A percentile compares a stretch with the other conserved stretches of the same genome.
These are phyloP conservation scores for Melanotaenia boesemani DNA, from an alignment of 2,797 vertebrate genomes.

Conservation along the genomic window DNA sequence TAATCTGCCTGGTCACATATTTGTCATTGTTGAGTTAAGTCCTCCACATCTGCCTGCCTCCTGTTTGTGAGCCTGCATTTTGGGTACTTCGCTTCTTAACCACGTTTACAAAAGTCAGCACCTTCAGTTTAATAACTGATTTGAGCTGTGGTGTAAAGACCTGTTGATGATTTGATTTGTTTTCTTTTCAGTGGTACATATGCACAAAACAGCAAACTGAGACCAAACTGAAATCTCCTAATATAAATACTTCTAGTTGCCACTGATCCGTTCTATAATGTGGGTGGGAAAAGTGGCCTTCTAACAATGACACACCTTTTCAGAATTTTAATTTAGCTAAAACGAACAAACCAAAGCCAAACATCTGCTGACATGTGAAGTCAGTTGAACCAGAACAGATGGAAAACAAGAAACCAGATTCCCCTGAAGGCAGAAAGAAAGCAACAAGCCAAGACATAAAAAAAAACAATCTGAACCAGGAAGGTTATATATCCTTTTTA, in stretches of 20 bases:
- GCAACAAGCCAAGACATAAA: neutral
- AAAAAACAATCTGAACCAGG: slow-evolving; percentile 6
- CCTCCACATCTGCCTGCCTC: neutral
- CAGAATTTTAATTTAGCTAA: neutral
- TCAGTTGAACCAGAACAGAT: slow-evolving; percentile 9
- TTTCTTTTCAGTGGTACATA: too few species aligned
- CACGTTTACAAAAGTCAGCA: too few species aligned
- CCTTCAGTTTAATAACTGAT: too few species aligned
- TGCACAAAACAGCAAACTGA: too few species aligned
- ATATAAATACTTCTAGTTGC: neutral
- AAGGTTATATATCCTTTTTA: accelerated
- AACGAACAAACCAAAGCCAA: neutral
- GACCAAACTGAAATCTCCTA: neutral
- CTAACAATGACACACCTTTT: neutral
- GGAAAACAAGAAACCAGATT: slow-evolving; percentile 30
- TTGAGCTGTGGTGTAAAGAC: too few species aligned
- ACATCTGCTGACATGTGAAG: slow-evolving; percentile 12
- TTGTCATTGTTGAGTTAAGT: neutral
- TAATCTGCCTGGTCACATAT: neutral
- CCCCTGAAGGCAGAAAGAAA: neutral
- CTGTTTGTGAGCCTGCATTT: neutral
- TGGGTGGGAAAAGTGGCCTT: neutral
- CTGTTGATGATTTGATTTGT: too few species aligned
- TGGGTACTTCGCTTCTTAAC: too few species aligned
- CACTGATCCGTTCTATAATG: neutral